Conservation (phyloP, 2,797 vertebrate species). For the Tragopan temminckii region DNA sequence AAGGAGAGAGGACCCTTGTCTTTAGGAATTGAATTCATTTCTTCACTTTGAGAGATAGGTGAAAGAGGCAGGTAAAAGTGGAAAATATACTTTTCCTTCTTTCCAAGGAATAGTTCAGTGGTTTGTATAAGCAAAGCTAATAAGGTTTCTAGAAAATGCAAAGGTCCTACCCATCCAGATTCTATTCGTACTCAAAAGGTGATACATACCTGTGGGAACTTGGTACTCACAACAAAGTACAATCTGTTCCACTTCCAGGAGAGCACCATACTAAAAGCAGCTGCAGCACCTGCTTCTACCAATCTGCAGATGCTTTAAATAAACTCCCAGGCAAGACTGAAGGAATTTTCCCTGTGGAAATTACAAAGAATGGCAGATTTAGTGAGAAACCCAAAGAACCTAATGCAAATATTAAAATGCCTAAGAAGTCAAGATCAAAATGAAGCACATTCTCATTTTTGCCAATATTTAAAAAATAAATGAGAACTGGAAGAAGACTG, state of each 20-base stretch:
- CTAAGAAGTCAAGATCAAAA: neutral
- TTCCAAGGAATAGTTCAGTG: neutral
- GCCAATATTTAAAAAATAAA: neutral
- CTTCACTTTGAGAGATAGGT: neutral
- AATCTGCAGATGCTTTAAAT: neutral
- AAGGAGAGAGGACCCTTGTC: fast-evolving
- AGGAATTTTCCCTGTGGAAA: neutral
- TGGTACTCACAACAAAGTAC: neutral
- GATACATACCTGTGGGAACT: neutral
- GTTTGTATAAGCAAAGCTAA: neutral
- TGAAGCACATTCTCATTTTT: neutral
- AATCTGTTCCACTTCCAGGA: neutral
- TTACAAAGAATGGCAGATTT: neutral
- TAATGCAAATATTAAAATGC: neutral
- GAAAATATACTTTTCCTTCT: neutral
- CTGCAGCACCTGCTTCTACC: neutral
- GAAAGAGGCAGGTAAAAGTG: neutral
- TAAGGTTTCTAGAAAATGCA: neutral
- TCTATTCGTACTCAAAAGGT: neutral
- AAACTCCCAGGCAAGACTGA: neutral
- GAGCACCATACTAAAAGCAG: neutral
- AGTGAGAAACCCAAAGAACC: neutral
- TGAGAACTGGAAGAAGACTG: neutral
- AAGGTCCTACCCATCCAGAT: neutral
- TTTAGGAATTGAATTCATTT: neutral